Conservation (phyloP, 2,797 vertebrate genomes). For the Brachymystax lenok region DNA sequence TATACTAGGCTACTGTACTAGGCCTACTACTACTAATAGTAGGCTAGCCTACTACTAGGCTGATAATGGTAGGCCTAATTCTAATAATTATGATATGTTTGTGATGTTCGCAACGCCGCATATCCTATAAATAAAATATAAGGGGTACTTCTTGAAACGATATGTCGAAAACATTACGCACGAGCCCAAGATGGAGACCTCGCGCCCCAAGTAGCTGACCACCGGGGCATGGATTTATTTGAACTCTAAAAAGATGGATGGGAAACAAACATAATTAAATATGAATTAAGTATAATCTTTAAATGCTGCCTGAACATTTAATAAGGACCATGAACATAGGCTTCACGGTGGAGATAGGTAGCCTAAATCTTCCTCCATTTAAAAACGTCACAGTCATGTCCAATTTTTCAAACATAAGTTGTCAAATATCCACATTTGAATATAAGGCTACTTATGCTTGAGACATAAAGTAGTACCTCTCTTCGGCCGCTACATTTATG, state of each 20-base stretch:
- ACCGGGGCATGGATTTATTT: not conserved
- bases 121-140: not conserved
- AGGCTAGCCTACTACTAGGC: not conserved
- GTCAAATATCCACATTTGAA: not conserved
- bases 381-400: not conserved
- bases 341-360: not conserved
- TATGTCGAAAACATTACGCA: not conserved
- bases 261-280: conserved; percentile 2
- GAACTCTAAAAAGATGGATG: conserved; percentile 1
- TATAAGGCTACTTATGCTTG: conserved; percentile 17
- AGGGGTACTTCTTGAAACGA: not conserved
- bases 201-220: not conserved
- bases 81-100: not conserved
- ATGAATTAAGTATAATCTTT: not conserved
- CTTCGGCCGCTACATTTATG: conserved; percentile 62
- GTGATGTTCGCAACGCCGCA: not conserved
- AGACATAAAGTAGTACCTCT: conserved; percentile 73
- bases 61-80: not conserved
- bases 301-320: not conserved
- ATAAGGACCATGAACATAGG: not conserved
- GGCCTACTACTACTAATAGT: not conserved
- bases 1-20: not conserved
- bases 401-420: not conserved
- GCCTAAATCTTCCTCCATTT: too few relatives aligned
- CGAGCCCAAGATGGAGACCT: not conserved